A percentile compares a stretch with the other conserved stretches of the same genome.
Evolutionary conservation across 2,888 invertebrate genomes (phyloP).

Genomic region (Erpobdella octoculata): DNA sequence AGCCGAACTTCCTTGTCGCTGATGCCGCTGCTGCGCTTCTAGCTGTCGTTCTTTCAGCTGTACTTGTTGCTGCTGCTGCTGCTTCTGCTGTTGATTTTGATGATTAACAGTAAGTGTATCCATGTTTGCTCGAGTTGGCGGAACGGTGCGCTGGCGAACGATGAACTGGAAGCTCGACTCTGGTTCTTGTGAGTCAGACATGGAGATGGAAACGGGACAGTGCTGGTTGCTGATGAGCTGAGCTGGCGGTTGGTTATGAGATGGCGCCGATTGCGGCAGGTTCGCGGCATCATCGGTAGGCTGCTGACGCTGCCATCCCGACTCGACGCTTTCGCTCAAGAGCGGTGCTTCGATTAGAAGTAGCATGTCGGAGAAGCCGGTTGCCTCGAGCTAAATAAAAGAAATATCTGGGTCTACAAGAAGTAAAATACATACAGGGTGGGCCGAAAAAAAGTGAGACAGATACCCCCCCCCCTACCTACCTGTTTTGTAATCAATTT

Average conservation of each 20-base stretch:
- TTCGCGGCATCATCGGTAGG: too few species aligned
- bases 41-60: too few species aligned
- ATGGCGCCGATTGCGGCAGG: neutral
- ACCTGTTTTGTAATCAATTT: too few species aligned
- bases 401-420: too few species aligned
- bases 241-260: neutral
- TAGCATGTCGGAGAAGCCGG: neutral
- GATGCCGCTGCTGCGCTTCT: too few species aligned
- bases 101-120: neutral
- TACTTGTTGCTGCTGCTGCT: too few species aligned
- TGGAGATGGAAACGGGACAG: neutral
- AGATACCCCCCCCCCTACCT: too few species aligned
- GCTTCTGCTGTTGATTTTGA: neutral
- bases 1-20: too few species aligned
- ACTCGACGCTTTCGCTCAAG: neutral
- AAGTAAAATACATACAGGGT: too few species aligned
- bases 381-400: too few species aligned
- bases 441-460: too few species aligned
- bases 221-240: neutral
- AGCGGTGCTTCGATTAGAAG: conserved; percentile 9
- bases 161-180: neutral
- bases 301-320: too few species aligned
- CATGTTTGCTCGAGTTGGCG: neutral
- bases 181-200: neutral
- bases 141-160: neutral